phyloP scores from a whole-genome alignment of 2,113 vertebrate species.

The Otocyon megalotis region DNA sequence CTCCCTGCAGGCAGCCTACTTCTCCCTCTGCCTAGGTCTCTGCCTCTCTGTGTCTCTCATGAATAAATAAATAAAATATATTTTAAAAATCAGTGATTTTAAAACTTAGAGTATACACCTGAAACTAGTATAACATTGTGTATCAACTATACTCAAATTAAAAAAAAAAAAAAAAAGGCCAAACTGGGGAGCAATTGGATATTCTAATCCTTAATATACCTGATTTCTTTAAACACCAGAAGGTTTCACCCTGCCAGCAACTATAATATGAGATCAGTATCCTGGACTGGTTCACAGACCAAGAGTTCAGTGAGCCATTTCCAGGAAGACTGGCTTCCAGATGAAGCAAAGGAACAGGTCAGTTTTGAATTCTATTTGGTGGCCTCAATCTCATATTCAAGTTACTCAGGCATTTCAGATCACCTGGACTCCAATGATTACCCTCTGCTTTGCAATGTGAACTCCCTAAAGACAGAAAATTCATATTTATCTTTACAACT shows the following conservation, averaged over 20 bases:
- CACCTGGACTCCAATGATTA: background rate
- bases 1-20: too few relatives aligned
- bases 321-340: conserved; percentile 1
- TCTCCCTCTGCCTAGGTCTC: too few relatives aligned
- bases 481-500: background rate
- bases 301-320: background rate
- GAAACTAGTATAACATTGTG: background rate
- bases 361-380: background rate
- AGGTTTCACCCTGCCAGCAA: background rate
- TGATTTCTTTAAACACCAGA: background rate
- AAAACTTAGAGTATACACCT: background rate
- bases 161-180: background rate
- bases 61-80: too few relatives aligned
- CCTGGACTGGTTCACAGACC: background rate
- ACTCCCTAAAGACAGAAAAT: background rate
- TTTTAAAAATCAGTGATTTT: background rate
- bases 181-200: background rate
- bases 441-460: background rate
- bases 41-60: too few relatives aligned
- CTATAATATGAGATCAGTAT: background rate
- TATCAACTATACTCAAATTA: background rate
- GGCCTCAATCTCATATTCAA: background rate
- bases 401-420: conserved; percentile 25
- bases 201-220: background rate
- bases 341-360: background rate